phyloP scores from a whole-genome alignment of 2,797 vertebrate species.

The Pelodytes ibericus region DNA sequence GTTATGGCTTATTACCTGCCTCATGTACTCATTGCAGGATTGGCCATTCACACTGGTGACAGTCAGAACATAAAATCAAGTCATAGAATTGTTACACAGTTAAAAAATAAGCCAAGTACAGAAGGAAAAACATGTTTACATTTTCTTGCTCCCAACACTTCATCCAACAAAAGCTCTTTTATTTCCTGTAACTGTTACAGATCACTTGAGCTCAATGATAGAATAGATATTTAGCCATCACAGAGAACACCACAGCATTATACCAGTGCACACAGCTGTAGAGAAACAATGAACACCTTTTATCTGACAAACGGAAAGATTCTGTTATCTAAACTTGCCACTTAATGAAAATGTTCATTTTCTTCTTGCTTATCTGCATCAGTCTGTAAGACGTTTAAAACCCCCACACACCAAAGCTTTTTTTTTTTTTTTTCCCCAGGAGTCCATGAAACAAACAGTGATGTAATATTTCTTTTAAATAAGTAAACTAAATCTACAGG shows the following conservation, averaged over 20 bases:
- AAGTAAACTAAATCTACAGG: too few species aligned
- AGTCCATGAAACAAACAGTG: too few species aligned
- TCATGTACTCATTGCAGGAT: too few species aligned
- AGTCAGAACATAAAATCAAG: neutral
- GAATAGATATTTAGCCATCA: conserved; percentile 1
- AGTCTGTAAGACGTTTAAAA: too few species aligned
- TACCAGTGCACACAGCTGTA: neutral
- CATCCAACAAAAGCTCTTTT: neutral
- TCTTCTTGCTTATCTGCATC: neutral
- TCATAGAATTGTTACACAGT: neutral
- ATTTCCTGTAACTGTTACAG: conserved; percentile 9
- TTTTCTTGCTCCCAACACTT: neutral
- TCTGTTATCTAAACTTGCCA: neutral
- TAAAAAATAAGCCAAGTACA: neutral
- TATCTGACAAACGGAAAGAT: neutral
- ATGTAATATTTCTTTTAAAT: too few species aligned
- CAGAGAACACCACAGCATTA: neutral
- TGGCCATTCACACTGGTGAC: neutral
- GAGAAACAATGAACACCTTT: neutral
- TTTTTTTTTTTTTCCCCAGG: too few species aligned
- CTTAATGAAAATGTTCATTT: neutral
- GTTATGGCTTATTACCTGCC: too few species aligned
- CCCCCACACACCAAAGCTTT: too few species aligned
- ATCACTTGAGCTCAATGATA: conserved; percentile 19
- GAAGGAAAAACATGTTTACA: conserved; percentile 16